Evolutionary conservation across 2,888 invertebrate genomes (phyloP), one percentile per base, ranked within the genome.

Genomic region (Linyphia triangularis): DNA sequence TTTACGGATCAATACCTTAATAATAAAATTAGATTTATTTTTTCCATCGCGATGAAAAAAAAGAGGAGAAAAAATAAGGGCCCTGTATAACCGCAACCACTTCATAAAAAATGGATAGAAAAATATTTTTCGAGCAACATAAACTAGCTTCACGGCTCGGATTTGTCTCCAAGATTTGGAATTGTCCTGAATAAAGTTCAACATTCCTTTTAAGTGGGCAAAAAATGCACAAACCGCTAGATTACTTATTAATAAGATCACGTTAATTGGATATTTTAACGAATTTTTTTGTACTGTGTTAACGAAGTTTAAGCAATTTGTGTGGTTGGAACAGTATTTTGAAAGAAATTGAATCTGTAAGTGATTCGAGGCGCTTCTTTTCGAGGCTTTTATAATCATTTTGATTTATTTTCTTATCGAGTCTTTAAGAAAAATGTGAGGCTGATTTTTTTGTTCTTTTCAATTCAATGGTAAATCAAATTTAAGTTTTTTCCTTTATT

Each of bases 241-340:
- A 82, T 88, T 86, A 79, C 69, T 82, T 82, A 59, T 88, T 88
- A 88, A 88, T 83, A 78, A 83, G 83, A 88, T 88, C 78, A 83
- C 63, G 88, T 83, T 88, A 88, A 88, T 88, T 88, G 78, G 83
- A 83, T 78, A 83, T 77, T 83, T 88, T 82, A 82, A 57, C 57
- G 65, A 73, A 37, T 61, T 85, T 77, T 88, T 82, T 69, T 7
- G 30, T 33, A 24, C 67, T 26, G 30, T 63, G 40, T 75, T 88
- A 88, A 88, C 67, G 81, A 88, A 88, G 75, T 88, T 86, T 86
- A 33, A 57, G 79, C 57, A 79, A 78, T 85, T 85, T 72, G 85
- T 85, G 79, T 37, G 79, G 67, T 88, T 51, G 72, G 43, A 57
- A 70, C 69, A 85, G 78, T 86, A 73, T 86, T 86, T 73, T 51